A percentile compares a stretch with the other conserved stretches of the same genome.
phyloP scores from a whole-genome alignment of 2,113 vertebrate genomes.

The Podarcis cretensis region DNA sequence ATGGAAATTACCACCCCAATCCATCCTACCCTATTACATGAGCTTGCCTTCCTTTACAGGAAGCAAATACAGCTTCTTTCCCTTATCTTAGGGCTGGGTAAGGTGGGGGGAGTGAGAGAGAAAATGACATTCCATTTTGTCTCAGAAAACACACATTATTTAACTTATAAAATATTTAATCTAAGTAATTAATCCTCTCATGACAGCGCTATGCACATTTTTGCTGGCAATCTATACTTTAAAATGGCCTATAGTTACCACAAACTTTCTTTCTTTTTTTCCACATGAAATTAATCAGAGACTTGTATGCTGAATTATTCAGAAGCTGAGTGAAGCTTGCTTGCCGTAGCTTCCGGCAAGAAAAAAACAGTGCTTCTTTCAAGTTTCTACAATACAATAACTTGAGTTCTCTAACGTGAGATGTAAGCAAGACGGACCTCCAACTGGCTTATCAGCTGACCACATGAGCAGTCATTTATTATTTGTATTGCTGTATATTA shows the following conservation, averaged over 20 bases:
- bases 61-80: constrained; percentile 69
- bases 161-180: constrained; percentile 86
- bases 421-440: fast-evolving
- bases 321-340: constrained; percentile 66
- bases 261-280: constrained; percentile 65
- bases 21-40: constrained; percentile 67
- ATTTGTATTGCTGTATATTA: background rate
- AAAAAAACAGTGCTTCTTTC: constrained; percentile 42
- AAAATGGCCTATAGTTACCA: constrained; percentile 63
- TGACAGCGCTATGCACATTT: constrained; percentile 72
- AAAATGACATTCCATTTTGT: constrained; percentile 84
- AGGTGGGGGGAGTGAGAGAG: constrained; percentile 6
- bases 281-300: constrained; percentile 66
- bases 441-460: fast-evolving
- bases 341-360: constrained; percentile 64
- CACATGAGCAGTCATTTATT: background rate
- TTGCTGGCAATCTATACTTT: constrained; percentile 66
- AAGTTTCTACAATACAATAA: constrained; percentile 38
- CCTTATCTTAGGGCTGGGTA: constrained; percentile 61
- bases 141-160: constrained; percentile 84
- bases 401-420: background rate
- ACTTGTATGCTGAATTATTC: constrained; percentile 73
- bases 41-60: constrained; percentile 66
- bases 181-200: constrained; percentile 80
- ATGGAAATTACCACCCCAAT: constrained; percentile 70